Base-by-base conservation (phyloP, 2,797 vertebrate genomes). In the Tapirus indicus region DNA sequence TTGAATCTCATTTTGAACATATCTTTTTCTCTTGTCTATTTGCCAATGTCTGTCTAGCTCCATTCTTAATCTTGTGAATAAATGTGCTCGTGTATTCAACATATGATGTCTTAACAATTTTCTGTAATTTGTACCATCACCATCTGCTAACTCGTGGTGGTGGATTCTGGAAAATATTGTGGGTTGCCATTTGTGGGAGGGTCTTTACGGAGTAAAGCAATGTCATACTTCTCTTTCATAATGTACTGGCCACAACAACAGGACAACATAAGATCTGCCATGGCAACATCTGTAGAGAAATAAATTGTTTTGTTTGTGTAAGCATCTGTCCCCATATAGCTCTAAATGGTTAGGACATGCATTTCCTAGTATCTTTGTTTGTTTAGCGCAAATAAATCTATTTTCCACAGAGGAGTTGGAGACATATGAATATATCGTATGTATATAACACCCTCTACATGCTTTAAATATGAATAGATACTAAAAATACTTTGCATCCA, bases 251-350 rank as follows among this genome's bases (percentile, higher is more conserved):
- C 47, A 62, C 47, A 68, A 83, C 78, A 95, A 88, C 38, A 96
- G 77, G 74, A 58, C 87, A 94, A 54, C 62, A 32, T 52, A 60
- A 85, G 92, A 91, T 7, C 79, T 93, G 94, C 90, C 77, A 29
- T 66, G 72, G 90, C 44, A 95, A 94, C 90, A 95, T 95, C 86
- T 97, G 75, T 47, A 52, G 47, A 96, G 82, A 90, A 97, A 78
- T 54, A 77, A 79, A 91, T 69, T 49, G 72, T 95, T 97, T 85
- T 83, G 44, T 83, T 77, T 11, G 17, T 56, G 52, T 38, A 88
- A 77, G 58, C 77, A 72, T 97, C 96, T 98, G 94, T 80, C 97
- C 84, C 85, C 80, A 91, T 87, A 71, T 44, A 66, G 78, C 49
- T 94, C n/a, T 83, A 74, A 91, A 83, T 96, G 27, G 25, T 56